Base-by-base conservation (phyloP, 2,113 vertebrate species). In the Sturnus vulgaris region DNA sequence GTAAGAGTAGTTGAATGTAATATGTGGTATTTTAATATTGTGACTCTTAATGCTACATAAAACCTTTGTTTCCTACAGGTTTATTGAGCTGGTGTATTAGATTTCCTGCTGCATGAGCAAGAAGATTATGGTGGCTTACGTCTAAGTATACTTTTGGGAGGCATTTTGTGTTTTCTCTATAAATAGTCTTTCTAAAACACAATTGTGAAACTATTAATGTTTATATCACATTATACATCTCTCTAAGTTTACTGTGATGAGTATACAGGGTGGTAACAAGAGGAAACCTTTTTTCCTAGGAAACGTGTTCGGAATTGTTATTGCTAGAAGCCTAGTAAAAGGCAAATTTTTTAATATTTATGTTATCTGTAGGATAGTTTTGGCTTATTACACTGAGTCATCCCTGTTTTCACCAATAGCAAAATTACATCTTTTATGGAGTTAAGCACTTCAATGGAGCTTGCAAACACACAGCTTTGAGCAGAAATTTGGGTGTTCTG, bases 41-140 rank as follows among this genome's bases (percentile, higher is more conserved):
- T 95, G 95, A 97, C 96, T 98, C 98, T 98, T 98, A 98, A 98
- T 98, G 97, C 98, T 98, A 97, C 98, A 98, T 98, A 98, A 98
- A 98, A 97, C 96, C 98, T 98, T 98, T 98, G 98, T 98, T 98
- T 98, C 98, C 98, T 98, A 98, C 98, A 98, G 98, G 98, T 98
- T 99, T 99, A 99, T 99, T 98, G 98, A 99, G 98, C 98, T 98
- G 97, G 98, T 98, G 98, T 98, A 98, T 99, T 99, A 99, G 98
- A 98, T 98, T 99, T 99, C 98, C 98, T 98, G 98, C 99, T 98
- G 98, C 98, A 98, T 98, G 98, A 99, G 98, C 99, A 99, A 97
- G 99, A 99, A 99, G 98, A 99, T 99, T 99, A 99, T 99, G 98
- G 98, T 98, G 98, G 99, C 99, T 99, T 99, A 99, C 98, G 84